These are phyloP conservation scores for Diadegma fenestrale DNA, from an alignment of 2,888 invertebrate species.

Conservation along the genomic window DNA sequence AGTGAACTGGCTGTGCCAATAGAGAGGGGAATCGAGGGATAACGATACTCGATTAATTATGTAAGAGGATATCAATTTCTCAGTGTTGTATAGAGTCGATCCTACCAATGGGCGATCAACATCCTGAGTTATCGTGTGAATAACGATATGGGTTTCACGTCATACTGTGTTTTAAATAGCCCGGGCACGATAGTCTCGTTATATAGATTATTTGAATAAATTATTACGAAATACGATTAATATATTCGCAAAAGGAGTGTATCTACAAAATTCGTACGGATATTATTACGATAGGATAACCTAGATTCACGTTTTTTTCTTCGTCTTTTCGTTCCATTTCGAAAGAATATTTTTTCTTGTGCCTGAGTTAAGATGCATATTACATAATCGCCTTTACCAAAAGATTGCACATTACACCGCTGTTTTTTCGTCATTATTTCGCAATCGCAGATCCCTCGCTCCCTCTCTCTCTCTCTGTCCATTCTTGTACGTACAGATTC, in stretches of 20 bases:
- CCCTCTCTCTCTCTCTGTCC: neutral
- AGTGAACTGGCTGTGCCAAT: slow-evolving; percentile 27
- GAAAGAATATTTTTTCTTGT: slow-evolving; percentile 45
- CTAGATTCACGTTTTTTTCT: slow-evolving; percentile 25
- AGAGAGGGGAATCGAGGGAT: slow-evolving; percentile 5
- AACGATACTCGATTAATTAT: slow-evolving; percentile 51
- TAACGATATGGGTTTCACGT: slow-evolving; percentile 47
- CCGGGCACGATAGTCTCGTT: slow-evolving; percentile 61
- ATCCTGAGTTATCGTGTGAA: slow-evolving; percentile 26
- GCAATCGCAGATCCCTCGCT: neutral
- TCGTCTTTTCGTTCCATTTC: neutral
- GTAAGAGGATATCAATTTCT: slow-evolving; percentile 29
- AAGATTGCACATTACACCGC: slow-evolving; percentile 34
- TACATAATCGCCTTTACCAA: slow-evolving; percentile 49
- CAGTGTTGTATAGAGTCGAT: slow-evolving; percentile 34
- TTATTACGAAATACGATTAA: slow-evolving; percentile 66
- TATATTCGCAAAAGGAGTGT: slow-evolving; percentile 55
- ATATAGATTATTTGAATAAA: slow-evolving; percentile 64
- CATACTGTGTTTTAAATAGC: slow-evolving; percentile 44
- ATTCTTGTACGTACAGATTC: neutral
- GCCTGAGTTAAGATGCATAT: slow-evolving; percentile 55
- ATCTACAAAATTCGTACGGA: slow-evolving; percentile 59
- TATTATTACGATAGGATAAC: slow-evolving; percentile 53
- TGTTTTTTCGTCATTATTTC: slow-evolving; percentile 13
- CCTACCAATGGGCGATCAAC: slow-evolving; percentile 37